Evolutionary conservation across 2,888 invertebrate genomes (phyloP).

Genomic region (Agonopterix heracliana): DNA sequence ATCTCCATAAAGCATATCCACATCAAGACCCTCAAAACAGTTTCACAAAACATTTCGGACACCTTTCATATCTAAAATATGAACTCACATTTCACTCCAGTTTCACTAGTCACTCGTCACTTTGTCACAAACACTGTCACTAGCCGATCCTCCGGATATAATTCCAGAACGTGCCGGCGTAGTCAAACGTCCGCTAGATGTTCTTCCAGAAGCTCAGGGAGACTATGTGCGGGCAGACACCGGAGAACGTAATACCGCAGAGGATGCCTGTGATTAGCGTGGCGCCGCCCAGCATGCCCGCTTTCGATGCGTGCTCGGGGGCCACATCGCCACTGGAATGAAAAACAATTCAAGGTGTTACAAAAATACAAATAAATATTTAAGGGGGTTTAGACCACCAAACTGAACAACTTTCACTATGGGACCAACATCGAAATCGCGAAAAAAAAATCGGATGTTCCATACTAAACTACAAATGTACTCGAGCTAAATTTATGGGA

Average conservation of each 20-base stretch:
- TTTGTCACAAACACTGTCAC: background rate
- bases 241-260: conserved; percentile 84
- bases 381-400: too few species aligned
- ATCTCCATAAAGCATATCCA: too few species aligned
- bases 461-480: too few species aligned
- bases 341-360: too few species aligned
- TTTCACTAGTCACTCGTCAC: background rate
- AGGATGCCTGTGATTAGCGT: conserved; percentile 93
- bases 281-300: conserved; percentile 98
- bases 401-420: too few species aligned
- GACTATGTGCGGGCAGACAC: conserved; percentile 80
- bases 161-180: conserved; percentile 28
- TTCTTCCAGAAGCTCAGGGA: conserved; percentile 28
- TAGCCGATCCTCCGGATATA: conserved; percentile 15
- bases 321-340: conserved; percentile 81
- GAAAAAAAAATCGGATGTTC: too few species aligned
- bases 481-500: too few species aligned
- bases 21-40: too few species aligned
- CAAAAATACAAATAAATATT: too few species aligned
- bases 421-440: too few species aligned
- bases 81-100: background rate
- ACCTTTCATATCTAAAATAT: too few species aligned
- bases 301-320: conserved; percentile 87
- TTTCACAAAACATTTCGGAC: too few species aligned
- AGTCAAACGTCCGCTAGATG: conserved; percentile 38